phyloP scores from a whole-genome alignment of 2,888 invertebrate genomes.

The Dysmachus trigonus region DNA sequence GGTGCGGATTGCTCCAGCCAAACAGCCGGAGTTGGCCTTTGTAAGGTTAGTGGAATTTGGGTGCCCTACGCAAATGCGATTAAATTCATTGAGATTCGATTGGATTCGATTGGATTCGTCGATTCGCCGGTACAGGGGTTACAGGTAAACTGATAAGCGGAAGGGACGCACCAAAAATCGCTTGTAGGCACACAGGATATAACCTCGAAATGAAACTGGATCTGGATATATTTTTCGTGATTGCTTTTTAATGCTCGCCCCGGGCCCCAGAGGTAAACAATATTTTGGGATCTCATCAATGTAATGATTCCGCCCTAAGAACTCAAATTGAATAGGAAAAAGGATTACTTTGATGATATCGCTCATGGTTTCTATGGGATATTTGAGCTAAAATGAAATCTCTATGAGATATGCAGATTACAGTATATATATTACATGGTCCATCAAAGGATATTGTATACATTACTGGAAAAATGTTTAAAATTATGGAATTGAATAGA shows the following conservation, averaged over 20 bases:
- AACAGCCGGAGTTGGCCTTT: background rate
- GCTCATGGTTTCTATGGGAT: background rate
- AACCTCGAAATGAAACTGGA: background rate
- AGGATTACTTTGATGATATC: background rate
- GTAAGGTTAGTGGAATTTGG: background rate
- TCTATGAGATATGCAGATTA: background rate
- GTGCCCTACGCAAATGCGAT: background rate
- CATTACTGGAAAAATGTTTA: too few relatives aligned
- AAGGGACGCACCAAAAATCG: background rate
- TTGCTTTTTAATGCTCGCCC: background rate
- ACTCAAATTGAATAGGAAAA: background rate
- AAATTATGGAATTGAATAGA: too few relatives aligned
- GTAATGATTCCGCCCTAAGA: background rate
- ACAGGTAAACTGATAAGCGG: background rate
- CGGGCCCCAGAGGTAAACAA: background rate
- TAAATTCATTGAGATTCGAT: constrained; percentile 4
- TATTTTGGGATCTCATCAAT: background rate
- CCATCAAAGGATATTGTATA: too few relatives aligned
- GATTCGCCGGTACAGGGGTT: background rate
- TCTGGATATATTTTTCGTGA: background rate
- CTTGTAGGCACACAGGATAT: background rate
- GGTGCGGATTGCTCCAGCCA: background rate
- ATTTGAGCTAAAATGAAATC: background rate
- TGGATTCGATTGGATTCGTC: background rate
- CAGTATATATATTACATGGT: too few relatives aligned